These are phyloP conservation scores for Neoscelio sp. DNA, from an alignment of 2,888 invertebrate genomes.

Conservation along the genomic window DNA sequence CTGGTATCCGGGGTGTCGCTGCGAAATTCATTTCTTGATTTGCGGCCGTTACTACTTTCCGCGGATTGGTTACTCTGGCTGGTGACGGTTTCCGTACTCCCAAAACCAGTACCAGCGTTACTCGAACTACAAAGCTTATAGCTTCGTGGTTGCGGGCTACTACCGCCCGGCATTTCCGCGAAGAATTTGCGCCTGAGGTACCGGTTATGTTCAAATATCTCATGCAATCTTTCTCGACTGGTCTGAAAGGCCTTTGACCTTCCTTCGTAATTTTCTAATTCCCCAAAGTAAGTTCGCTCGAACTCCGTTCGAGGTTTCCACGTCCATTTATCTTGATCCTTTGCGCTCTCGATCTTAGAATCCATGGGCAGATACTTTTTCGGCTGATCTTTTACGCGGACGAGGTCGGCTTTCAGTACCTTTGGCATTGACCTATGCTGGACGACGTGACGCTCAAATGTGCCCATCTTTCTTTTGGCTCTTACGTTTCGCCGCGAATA, in stretches of 20 bases:
- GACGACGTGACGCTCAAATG: slow-evolving; percentile 72
- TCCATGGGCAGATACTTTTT: slow-evolving; percentile 15
- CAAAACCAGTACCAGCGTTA: slow-evolving; percentile 73
- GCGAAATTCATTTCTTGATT: slow-evolving; percentile 75
- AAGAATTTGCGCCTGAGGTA: slow-evolving; percentile 79
- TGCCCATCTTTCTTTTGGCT: slow-evolving; percentile 45
- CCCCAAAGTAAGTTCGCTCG: slow-evolving; percentile 76
- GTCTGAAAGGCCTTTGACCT: slow-evolving; percentile 70
- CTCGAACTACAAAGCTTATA: slow-evolving; percentile 26
- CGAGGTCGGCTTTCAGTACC: slow-evolving; percentile 72
- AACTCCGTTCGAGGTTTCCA: slow-evolving; percentile 80
- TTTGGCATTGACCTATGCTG: slow-evolving; percentile 77
- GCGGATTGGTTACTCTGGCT: slow-evolving; percentile 81
- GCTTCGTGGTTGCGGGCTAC: background rate
- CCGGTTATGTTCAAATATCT: slow-evolving; percentile 80
- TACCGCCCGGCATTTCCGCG: slow-evolving; percentile 68
- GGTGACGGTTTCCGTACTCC: slow-evolving; percentile 80
- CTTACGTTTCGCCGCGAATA: slow-evolving; percentile 46
- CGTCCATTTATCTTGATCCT: slow-evolving; percentile 67
- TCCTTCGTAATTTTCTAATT: slow-evolving; percentile 54
- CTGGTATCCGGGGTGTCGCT: slow-evolving; percentile 72
- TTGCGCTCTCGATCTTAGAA: background rate
- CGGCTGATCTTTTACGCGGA: slow-evolving; percentile 65
- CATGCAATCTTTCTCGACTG: slow-evolving; percentile 79
- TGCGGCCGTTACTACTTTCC: slow-evolving; percentile 77